These are phyloP conservation scores for Dipodomys merriami DNA, from an alignment of 2,113 vertebrate species.

Conservation along the genomic window DNA sequence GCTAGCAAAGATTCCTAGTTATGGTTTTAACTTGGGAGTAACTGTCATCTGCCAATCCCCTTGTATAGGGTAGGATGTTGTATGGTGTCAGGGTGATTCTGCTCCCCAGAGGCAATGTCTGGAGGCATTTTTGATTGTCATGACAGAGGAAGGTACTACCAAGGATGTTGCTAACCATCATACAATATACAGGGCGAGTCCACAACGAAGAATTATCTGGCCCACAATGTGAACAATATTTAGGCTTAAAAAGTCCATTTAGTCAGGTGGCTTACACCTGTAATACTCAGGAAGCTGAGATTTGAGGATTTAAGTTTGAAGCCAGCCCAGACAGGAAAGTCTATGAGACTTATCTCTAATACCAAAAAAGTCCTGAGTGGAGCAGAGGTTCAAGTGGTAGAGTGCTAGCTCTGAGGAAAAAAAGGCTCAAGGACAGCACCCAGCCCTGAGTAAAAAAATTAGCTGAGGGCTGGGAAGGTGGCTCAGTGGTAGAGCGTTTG, in stretches of 20 bases:
- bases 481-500: no score
- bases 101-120: neutral
- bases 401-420: no score
- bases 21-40: slow-evolving; percentile 22
- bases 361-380: no score
- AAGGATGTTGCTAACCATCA: neutral
- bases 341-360: no score
- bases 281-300: no score
- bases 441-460: no score
- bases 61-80: neutral
- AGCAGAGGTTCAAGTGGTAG: no score
- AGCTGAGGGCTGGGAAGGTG: no score
- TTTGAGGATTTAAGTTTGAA: no score
- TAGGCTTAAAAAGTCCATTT: neutral
- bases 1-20: neutral
- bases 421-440: no score
- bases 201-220: neutral
- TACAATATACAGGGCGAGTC: neutral
- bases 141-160: neutral
- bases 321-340: no score
- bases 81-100: neutral
- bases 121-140: neutral
- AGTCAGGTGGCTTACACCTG: no score
- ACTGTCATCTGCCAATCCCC: neutral
- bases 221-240: neutral